Evolutionary conservation across 2,113 vertebrate genomes (phyloP).

Genomic region (Grammomys surdaster): DNA sequence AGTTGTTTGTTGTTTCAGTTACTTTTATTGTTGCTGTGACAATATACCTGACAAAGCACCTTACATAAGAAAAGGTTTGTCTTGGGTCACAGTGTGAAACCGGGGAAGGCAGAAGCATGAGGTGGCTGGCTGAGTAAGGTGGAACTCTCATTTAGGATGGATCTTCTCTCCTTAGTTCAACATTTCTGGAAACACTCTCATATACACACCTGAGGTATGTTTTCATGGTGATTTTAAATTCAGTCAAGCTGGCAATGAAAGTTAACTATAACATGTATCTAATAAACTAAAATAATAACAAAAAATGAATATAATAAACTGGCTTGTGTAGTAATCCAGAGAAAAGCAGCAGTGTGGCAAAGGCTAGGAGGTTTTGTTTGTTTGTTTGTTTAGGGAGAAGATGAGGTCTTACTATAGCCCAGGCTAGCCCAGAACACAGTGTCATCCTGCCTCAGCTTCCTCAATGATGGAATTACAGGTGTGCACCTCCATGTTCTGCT

Average conservation of each 20-base stretch:
- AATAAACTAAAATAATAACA: slow-evolving; percentile 1
- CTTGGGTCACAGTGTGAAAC: background rate
- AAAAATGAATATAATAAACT: background rate
- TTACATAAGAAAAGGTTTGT: background rate
- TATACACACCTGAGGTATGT: background rate
- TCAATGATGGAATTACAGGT: background rate
- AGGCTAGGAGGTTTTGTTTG: background rate
- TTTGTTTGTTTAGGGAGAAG: background rate
- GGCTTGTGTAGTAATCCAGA: background rate
- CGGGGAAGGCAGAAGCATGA: background rate
- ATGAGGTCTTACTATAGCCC: background rate
- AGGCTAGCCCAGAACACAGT: background rate
- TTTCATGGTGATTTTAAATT: background rate
- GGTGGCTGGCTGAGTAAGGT: background rate
- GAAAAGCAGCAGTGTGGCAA: background rate
- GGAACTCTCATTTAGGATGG: background rate
- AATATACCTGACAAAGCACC: background rate
- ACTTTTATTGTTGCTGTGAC: background rate
- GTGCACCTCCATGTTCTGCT: too few relatives aligned
- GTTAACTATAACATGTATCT: background rate
- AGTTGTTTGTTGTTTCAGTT: background rate
- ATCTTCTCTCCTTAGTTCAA: background rate
- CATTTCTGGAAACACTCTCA: background rate
- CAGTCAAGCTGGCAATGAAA: background rate
- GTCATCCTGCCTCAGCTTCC: background rate